Evolutionary conservation across 1,140 invertebrate species (phyloP), one percentile per base, ranked within the genome.

Genomic region (Melipona quadrifasciata): DNA sequence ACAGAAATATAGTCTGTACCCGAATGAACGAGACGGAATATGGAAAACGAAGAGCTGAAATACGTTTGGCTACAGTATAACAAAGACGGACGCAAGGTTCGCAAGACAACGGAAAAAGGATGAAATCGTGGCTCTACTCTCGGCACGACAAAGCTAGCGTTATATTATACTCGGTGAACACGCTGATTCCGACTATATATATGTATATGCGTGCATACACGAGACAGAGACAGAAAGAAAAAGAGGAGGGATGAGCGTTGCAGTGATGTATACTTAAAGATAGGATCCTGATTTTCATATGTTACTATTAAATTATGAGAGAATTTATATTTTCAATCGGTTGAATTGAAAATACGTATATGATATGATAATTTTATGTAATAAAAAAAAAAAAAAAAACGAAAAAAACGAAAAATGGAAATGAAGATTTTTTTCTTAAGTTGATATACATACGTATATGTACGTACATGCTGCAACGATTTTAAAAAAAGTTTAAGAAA

Each of bases 191-290:
- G 79, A 80, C 85, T 65, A 67, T 76, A 55, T 70, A 58, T 75
- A 39, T 19, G 58, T n/a, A 75, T 67, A 84, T 71, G 72, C 77
- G 78, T 68, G 86, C 86, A 88, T 75, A 73, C 71, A 64, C 61
- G 76, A 21, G 27, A 74, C 70, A 51, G 82, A 58, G 82, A 58
- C 68, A 86, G 70, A 87, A 74, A 67, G 88, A 87, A 31, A 79
- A 58, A 86, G 65, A 85, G 78, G 64, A 73, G 70, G 58, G 87
- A 84, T 27, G 80, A 88, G 70, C 79, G 89, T 64, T 78, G 87
- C 92, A 92, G 92, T 91, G 87, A 84, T 85, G 92, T 92, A 92
- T 75, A 67, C 67, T 71, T 72, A 73, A 89, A 76, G 81, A 82
- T 71, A 71, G 82, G 84, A 58, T 61, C 87, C 84, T 72, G 64